phyloP scores from a whole-genome alignment of 1,140 invertebrate genomes.

The Eufriesea mexicana region DNA sequence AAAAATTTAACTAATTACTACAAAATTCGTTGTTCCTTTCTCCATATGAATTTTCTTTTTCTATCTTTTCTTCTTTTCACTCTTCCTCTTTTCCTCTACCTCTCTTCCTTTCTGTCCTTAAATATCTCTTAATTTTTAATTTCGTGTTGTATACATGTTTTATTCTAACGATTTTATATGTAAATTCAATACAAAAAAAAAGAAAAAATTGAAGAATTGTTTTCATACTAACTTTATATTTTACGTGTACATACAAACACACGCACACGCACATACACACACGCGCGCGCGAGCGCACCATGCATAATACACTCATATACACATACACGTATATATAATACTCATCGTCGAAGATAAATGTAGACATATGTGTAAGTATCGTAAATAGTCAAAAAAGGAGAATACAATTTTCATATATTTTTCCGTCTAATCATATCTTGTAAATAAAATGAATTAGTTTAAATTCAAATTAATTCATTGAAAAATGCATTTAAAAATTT shows the following conservation, averaged over 20 bases:
- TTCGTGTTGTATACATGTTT: neutral
- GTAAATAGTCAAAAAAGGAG: neutral
- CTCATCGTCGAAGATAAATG: neutral
- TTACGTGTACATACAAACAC: neutral
- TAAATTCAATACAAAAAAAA: neutral
- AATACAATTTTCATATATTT: neutral
- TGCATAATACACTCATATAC: neutral
- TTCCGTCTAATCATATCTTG: neutral
- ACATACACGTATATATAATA: neutral
- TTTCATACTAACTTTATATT: neutral
- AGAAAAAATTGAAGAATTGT: neutral
- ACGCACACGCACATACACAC: neutral
- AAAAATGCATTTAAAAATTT: neutral
- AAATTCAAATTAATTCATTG: neutral
- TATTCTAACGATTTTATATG: neutral
- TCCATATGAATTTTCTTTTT: conserved; percentile 15
- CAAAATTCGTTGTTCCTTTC: conserved; percentile 52
- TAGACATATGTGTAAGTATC: neutral
- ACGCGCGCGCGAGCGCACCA: neutral
- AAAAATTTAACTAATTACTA: conserved; percentile 48
- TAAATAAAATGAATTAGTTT: neutral
- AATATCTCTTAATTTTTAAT: conserved; percentile 5
- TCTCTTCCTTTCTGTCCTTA: conserved; percentile 4
- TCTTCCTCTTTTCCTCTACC: neutral
- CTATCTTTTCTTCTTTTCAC: neutral